Evolutionary conservation across 2,888 invertebrate species (phyloP), one percentile per base, ranked within the genome.

Genomic region (Melitaea athalia): DNA sequence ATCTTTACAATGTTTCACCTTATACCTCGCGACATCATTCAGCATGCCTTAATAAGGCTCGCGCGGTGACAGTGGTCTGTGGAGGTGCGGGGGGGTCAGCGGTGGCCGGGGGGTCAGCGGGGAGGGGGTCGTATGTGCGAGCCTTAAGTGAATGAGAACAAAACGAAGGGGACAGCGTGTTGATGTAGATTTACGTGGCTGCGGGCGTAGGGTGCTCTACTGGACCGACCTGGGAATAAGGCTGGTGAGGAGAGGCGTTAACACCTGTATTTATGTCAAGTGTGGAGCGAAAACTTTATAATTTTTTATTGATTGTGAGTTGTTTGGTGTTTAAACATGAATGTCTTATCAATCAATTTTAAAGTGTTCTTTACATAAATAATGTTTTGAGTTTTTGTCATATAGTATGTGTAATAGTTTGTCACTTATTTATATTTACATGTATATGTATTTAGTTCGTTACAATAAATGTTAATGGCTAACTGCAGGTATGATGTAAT

Each of bases 121-220:
- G 67, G 69, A 70, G 62, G 69, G 71, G 62, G 68, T 43, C 47
- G 60, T 67, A 66, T 60, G 70, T 68, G 71, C 72, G 74, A 70
- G 76, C 74, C 78, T 77, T 82, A 82, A 82, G 85, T 86, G 85
- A 86, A 88, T 85, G 85, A 82, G 85, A 89, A 81, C 85, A 91
- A 90, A 88, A 89, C 85, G 85, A 88, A 82, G 79, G 83, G 82
- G 87, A 87, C 89, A 87, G 79, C 82, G 84, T 85, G 88, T 87
- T 89, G 90, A 90, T 91, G 89, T 86, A 88, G 89, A 89, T 89
- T 89, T 90, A 91, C 89, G 87, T 81, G 84, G 82, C 82, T 81
- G 79, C 76, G 79, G 83, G 81, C 82, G 79, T 83, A 75, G 81
- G 80, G 91, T 91, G 91, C 92, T 89, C 89, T 91, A 91, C 90